Base-by-base conservation (phyloP, 2,797 vertebrate genomes). In the Huso huso region DNA sequence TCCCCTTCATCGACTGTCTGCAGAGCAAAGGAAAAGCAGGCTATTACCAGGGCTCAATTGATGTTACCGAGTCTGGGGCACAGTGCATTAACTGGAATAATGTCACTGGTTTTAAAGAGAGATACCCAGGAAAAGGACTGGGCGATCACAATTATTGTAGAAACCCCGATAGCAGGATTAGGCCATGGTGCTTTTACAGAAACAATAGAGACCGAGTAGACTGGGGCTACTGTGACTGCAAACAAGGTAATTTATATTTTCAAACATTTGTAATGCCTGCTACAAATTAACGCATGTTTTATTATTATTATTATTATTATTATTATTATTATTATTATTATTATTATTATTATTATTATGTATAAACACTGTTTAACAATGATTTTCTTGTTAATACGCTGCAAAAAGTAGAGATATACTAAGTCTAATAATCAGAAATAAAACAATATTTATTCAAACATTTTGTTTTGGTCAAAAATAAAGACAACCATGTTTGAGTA, bases 151-250 rank as follows among this genome's bases (percentile, higher is more conserved):
- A 90, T 71, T 87, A 87, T 59, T 94, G 94, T 67, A 78, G 89
- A 61, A 92, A 92, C 72, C 90, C 90, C 7, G 92, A 93, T 77
- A 84, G 88, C 67, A 79, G 89, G 68, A 88, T 89, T 72, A 78
- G 88, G 75, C 88, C 93, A 57, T 93, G 93, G 90, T 95, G 95
- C 78, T 93, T 91, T 75, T 88, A 88, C 62, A 75, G 71, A 51
- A 87, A 77, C 81, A 78, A 70, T 64, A 82, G 71, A 53, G 88
- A 87, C 70, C 84, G 84, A 69, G 82, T 86, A 66, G 93, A 94
- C 84, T 92, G 93, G 90, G 92, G 86, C 2, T 91, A 91, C 78
- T 91, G 93, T 71, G 89, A 85, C 83, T 94, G 93, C 82, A 85
- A 88, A 79, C 90, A 84, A 86, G 95, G 95, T 95, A 89, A 82